Evolutionary conservation across 2,797 vertebrate species (phyloP), one percentile per base, ranked within the genome.

Genomic region (Acrocephalus scirpaceus): DNA sequence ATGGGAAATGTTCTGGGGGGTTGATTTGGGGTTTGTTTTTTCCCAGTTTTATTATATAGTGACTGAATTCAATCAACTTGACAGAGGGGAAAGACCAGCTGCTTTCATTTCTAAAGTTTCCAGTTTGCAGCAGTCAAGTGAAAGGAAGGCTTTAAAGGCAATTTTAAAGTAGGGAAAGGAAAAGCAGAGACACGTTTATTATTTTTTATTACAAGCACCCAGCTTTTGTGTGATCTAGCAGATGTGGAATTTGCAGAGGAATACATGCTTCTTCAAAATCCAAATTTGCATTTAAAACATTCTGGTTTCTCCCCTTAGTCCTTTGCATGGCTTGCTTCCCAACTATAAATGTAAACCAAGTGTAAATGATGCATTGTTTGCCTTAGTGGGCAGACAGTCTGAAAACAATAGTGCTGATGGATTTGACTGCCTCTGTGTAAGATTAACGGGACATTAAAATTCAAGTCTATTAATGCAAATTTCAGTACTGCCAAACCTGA

Each of bases 281-380:
- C 54, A 70, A 23, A 94, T 95, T 92, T 95, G 89, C 83, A 64
- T 96, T 92, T 93, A 80, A 95, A 96, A 58, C 83, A 54, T 88
- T 65, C 50, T 76, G 23, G 5, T 54, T 69, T 30, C 3, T 14
- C 57, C 51, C n/a, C 48, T 29, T 11, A 64, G 90, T 88, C 40
- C 64, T 94, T 93, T 76, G 38, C 67, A 17, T 70, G 73, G 74
- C 77, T 85, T 91, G 85, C 70, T 94, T 96, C 82, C 76, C 86
- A 84, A 76, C 86, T 92, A 73, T 78, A 88, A 94, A 92, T 95
- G 94, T 97, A 96, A 95, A 95, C 92, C 80, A 72, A 95, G 95
- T 96, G 92, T 95, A 94, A 96, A 95, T 94, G 93, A 87, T 96
- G 86, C 93, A 94, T 95, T 96, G 86, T 96, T 95, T 96, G 95